These are phyloP conservation scores for Aegithalos caudatus DNA, from an alignment of 2,113 vertebrate species.

Conservation along the genomic window DNA sequence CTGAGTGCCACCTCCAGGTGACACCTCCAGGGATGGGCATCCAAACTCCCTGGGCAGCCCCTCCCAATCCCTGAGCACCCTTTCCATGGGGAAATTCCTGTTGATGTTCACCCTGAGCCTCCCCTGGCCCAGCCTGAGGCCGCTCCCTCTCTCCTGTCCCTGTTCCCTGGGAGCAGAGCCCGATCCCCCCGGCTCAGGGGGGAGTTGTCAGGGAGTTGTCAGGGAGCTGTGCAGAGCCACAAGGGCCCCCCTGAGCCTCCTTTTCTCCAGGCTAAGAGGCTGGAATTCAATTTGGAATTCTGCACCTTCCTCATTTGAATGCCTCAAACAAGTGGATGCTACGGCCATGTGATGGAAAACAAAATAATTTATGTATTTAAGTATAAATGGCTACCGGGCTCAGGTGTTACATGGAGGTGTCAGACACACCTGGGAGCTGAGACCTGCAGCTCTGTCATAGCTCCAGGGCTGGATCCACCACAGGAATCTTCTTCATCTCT, in stretches of 20 bases:
- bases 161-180: too few relatives aligned
- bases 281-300: background rate
- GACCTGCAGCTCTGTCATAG: rapidly evolving
- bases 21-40: background rate
- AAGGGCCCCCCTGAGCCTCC: background rate
- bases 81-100: background rate
- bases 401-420: rapidly evolving
- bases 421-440: background rate
- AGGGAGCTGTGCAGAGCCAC: background rate
- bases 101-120: background rate
- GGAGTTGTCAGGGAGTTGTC: too few relatives aligned
- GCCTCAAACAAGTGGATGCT: background rate
- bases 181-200: too few relatives aligned
- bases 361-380: background rate
- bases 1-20: background rate
- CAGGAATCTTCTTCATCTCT: rapidly evolving
- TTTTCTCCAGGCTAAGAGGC: background rate
- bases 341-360: rapidly evolving
- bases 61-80: rapidly evolving
- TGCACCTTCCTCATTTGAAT: background rate
- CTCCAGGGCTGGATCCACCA: background rate
- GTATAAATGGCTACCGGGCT: background rate
- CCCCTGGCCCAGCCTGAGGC: background rate
- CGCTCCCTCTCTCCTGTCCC: background rate
- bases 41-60: background rate